A percentile compares a stretch with the other conserved stretches of the same genome.
These are phyloP conservation scores for Planococcus citri DNA, from an alignment of 1,140 invertebrate genomes.

Conservation along the genomic window DNA sequence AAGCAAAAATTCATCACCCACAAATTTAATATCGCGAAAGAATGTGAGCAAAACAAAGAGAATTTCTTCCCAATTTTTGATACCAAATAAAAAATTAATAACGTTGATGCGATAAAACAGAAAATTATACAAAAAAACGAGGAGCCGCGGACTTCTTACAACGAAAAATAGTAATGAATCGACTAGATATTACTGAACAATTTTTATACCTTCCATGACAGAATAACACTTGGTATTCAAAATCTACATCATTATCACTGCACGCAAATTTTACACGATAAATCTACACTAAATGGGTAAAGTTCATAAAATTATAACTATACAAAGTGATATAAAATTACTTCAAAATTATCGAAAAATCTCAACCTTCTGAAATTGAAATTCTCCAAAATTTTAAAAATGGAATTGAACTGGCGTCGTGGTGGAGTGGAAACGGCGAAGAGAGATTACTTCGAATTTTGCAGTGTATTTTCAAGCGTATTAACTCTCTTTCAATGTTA, in stretches of 20 bases:
- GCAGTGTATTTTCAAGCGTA: too few relatives aligned
- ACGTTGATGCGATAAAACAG: neutral
- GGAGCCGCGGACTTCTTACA: too few relatives aligned
- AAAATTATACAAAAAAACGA: neutral
- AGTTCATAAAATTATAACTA: too few relatives aligned
- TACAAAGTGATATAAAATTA: too few relatives aligned
- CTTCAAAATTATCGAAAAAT: neutral
- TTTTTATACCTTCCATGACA: neutral
- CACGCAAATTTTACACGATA: too few relatives aligned
- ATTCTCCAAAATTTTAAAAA: too few relatives aligned
- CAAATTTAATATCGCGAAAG: neutral
- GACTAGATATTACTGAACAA: neutral
- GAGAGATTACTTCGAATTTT: too few relatives aligned
- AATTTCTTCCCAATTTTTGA: too few relatives aligned
- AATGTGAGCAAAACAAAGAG: too few relatives aligned
- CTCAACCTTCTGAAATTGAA: neutral
- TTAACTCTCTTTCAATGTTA: too few relatives aligned
- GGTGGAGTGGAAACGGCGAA: too few relatives aligned
- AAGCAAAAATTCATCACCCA: neutral
- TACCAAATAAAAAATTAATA: neutral
- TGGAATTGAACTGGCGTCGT: too few relatives aligned
- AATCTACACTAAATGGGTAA: neutral
- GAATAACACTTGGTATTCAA: neutral
- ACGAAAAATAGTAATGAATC: neutral
- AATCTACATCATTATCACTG: neutral